Conservation (phyloP, 1,140 invertebrate genomes). For the Drosophila azteca region DNA sequence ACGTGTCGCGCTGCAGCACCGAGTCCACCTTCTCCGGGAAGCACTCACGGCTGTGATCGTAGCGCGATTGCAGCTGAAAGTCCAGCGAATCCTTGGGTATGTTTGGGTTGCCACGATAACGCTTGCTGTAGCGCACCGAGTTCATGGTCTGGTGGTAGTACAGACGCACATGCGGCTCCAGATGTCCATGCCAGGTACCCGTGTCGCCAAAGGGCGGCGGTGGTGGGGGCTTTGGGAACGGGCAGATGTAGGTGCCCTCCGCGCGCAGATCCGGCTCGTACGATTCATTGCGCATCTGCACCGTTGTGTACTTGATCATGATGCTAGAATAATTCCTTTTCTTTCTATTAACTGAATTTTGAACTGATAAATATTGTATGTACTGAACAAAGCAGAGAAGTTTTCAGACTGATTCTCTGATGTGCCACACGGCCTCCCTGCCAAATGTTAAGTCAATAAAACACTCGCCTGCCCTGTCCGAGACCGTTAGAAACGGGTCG, state of each 20-base stretch:
- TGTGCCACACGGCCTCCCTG: slow-evolving; percentile 22
- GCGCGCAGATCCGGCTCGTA: slow-evolving; percentile 85
- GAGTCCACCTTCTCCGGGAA: slow-evolving; percentile 87
- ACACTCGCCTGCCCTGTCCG: slow-evolving; percentile 13
- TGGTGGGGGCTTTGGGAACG: slow-evolving; percentile 83
- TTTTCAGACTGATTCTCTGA: slow-evolving; percentile 5
- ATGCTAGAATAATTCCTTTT: not conserved
- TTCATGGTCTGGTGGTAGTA: slow-evolving; percentile 87
- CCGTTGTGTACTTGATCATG: slow-evolving; percentile 44
- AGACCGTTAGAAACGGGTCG: slow-evolving; percentile 11
- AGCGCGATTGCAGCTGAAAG: slow-evolving; percentile 85
- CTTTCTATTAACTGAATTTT: slow-evolving; percentile 15
- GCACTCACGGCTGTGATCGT: slow-evolving; percentile 86
- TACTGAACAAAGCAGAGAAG: not conserved
- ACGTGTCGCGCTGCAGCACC: slow-evolving; percentile 86
- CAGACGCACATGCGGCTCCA: slow-evolving; percentile 85
- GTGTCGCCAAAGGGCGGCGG: slow-evolving; percentile 53
- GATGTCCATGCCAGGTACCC: slow-evolving; percentile 77
- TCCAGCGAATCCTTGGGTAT: slow-evolving; percentile 87
- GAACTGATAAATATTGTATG: not conserved
- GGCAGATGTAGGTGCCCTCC: slow-evolving; percentile 85
- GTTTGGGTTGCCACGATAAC: slow-evolving; percentile 83
- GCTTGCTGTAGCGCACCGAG: slow-evolving; percentile 85
- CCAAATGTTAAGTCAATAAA: slow-evolving; percentile 71
- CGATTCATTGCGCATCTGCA: slow-evolving; percentile 84